Evolutionary conservation across 2,888 invertebrate species (phyloP), one percentile per base, ranked within the genome.

Genomic region (Dione vanillae): DNA sequence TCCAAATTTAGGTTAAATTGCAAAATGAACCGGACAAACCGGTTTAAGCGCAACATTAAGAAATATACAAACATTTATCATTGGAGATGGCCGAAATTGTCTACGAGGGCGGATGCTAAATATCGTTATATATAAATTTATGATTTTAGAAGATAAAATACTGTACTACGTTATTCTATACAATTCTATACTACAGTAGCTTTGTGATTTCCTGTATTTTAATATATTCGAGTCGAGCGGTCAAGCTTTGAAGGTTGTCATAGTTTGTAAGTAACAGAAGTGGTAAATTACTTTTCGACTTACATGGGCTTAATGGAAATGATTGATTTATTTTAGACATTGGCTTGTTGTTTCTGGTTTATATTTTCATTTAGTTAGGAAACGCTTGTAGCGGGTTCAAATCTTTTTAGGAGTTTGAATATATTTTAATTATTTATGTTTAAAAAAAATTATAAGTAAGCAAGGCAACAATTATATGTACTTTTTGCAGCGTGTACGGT

Each of bases 121-220:
- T 87, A 87, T 90, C 88, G 88, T 91, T 90, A 88, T 82, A 83
- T 83, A 82, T 84, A 83, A 92, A 68, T 68, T 68, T 91, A 91
- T 89, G 89, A 90, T 89, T 91, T 91, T 87, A 82, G 85, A 91
- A 88, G 90, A 92, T 91, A 92, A 90, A 92, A 91, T 88, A 89
- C 86, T 85, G 35, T 14, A 35, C 37, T 10, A 54, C n/a, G 11
- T 3, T 54, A 54, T 37, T 37, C 20, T 54, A 54, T 54, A n/a
- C 54, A 37, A 37, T 14, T 9, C 51, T 54, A 35, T 54, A 54
- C 16, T 54, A 54, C 8, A 14, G 27, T 52, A 52, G 80, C 85
- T 80, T 89, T 89, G 90, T 91, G 92, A 91, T 91, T 92, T 92
- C 92, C 92, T 91, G 89, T 84, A 84, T 87, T 71, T 82, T 91